Evolutionary conservation across 2,797 vertebrate genomes (phyloP).

Genomic region (Xenentodon cancila): DNA sequence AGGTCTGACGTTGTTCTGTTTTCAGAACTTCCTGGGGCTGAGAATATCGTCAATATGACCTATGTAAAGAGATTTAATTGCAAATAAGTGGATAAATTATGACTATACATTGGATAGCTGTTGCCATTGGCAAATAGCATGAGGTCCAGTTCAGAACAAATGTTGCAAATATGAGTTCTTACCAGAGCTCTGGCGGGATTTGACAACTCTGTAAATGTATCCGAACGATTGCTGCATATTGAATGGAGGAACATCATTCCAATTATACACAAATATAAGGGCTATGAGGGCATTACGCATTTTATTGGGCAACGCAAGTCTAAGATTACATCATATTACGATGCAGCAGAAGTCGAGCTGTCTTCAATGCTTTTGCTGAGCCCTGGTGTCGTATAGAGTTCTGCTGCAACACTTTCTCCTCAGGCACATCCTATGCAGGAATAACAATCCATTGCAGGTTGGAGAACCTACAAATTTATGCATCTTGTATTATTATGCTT

Average conservation of each 20-base stretch:
- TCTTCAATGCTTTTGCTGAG: neutral
- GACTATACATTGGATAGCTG: neutral
- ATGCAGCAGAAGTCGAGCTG: slow-evolving; percentile 2
- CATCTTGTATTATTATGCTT: no score
- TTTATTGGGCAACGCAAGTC: neutral
- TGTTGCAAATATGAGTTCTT: no score
- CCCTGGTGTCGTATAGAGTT: no score
- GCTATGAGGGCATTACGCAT: neutral
- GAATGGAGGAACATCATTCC: neutral
- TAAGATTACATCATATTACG: neutral
- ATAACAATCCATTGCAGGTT: neutral
- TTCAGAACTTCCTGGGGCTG: neutral
- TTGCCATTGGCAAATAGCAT: no score
- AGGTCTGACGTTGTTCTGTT: neutral
- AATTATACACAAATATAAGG: no score
- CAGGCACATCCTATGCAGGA: neutral
- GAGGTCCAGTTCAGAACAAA: no score
- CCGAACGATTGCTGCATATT: no score
- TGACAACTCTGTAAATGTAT: no score
- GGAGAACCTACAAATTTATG: no score
- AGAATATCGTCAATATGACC: neutral
- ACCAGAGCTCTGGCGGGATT: no score
- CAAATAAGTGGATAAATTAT: neutral
- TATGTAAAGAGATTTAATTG: neutral
- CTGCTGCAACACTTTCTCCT: neutral